These are phyloP conservation scores for Plutella xylostella DNA, from an alignment of 2,888 invertebrate genomes.

Conservation along the genomic window DNA sequence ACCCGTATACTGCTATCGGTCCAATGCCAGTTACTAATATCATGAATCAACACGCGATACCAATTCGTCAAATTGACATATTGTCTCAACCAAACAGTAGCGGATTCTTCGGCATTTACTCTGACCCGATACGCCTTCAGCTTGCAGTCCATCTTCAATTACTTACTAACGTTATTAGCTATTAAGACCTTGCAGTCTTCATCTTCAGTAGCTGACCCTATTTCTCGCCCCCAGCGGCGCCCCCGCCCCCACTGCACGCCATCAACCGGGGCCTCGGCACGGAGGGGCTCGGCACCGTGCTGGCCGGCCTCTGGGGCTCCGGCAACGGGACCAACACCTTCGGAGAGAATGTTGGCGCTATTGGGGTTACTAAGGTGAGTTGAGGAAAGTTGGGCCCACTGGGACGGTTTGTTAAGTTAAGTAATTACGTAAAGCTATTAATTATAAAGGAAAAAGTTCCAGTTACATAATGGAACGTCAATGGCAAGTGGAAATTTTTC, in stretches of 20 bases:
- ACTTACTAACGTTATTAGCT: too few species aligned
- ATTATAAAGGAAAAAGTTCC: too few species aligned
- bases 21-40: too few species aligned
- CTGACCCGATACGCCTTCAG: too few species aligned
- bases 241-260: constrained; percentile 87
- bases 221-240: constrained; percentile 67
- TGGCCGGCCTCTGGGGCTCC: constrained; percentile 88
- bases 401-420: background rate
- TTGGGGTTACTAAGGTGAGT: constrained; percentile 83
- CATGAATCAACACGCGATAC: too few species aligned
- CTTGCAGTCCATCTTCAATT: background rate
- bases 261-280: constrained; percentile 89
- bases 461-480: too few species aligned
- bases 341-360: constrained; percentile 91
- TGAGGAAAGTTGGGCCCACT: background rate
- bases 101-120: too few species aligned
- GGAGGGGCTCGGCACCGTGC: constrained; percentile 86
- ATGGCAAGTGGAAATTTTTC: too few species aligned
- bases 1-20: too few species aligned
- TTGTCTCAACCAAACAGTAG: too few species aligned
- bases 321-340: constrained; percentile 92
- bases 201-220: background rate
- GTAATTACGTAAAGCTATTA: too few species aligned
- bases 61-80: too few species aligned
- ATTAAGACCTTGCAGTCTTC: background rate